Evolutionary conservation across 1,140 invertebrate species (phyloP).

Genomic region (Diabrotica virgifera): DNA sequence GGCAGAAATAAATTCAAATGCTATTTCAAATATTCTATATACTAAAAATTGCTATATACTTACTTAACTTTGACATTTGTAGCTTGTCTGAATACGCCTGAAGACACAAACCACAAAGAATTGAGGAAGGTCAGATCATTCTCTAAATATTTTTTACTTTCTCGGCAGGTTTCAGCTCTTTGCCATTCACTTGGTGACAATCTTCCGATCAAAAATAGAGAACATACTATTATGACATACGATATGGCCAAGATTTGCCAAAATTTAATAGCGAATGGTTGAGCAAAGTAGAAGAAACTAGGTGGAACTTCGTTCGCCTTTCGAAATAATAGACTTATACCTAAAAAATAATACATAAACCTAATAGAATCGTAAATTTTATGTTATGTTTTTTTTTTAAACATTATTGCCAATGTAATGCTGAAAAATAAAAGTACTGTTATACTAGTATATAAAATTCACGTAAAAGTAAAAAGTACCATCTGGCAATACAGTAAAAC

Average conservation of each 20-base stretch:
- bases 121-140: constrained; percentile 67
- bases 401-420: background rate
- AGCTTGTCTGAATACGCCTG: constrained; percentile 81
- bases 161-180: constrained; percentile 45
- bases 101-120: constrained; percentile 52
- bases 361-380: background rate
- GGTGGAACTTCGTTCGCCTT: constrained; percentile 67
- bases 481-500: too few relatives aligned
- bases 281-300: constrained; percentile 74
- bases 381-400: too few relatives aligned
- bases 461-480: too few relatives aligned
- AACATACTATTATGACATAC: constrained; percentile 72
- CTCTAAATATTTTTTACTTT: constrained; percentile 60
- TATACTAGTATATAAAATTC: too few relatives aligned
- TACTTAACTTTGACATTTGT: constrained; percentile 76
- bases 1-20: too few relatives aligned
- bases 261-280: constrained; percentile 73
- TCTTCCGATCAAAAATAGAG: constrained; percentile 69
- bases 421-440: too few relatives aligned
- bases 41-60: constrained; percentile 12
- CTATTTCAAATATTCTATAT: too few relatives aligned
- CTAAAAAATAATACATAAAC: constrained; percentile 38
- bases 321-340: constrained; percentile 72
- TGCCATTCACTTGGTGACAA: constrained; percentile 70
- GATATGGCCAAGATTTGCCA: constrained; percentile 75